Evolutionary conservation across 30 jellyfish, hydroid and myxozoan genomes (phyloP).

Genomic region (Clytia hemisphaerica): DNA sequence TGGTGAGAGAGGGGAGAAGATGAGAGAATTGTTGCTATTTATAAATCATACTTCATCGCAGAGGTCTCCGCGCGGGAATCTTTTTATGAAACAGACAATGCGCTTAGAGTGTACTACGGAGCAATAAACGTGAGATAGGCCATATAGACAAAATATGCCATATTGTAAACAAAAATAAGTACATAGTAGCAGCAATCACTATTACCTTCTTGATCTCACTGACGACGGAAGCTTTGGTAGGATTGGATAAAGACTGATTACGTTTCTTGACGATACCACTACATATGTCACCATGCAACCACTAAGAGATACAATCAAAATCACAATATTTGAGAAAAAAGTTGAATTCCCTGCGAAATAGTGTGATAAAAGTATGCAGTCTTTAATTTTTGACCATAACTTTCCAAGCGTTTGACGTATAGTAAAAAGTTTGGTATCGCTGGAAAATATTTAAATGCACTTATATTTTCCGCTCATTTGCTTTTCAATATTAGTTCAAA

Average conservation of each 20-base stretch:
- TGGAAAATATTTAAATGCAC: background rate
- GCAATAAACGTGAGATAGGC: no score
- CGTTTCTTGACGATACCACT: slow-evolving; percentile 43
- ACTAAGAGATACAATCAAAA: slow-evolving; percentile 31
- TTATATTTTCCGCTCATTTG: no score
- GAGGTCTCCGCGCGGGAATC: no score
- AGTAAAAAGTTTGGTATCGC: background rate
- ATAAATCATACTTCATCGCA: no score
- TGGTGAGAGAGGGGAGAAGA: no score
- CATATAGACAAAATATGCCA: background rate
- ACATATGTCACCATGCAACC: slow-evolving; percentile 73
- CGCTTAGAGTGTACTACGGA: no score
- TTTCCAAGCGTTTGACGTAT: background rate
- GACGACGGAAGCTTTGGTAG: slow-evolving; percentile 57
- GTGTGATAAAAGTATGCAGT: background rate
- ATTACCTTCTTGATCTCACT: slow-evolving; percentile 64
- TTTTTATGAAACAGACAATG: no score
- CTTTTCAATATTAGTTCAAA: no score
- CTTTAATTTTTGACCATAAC: background rate
- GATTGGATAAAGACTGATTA: slow-evolving; percentile 37
- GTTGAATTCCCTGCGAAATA: no score
- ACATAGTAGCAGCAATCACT: background rate
- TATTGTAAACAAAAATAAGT: background rate
- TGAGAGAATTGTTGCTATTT: no score
- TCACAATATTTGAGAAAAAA: background rate